Conservation (phyloP, 2,888 invertebrate species). For the Helicoverpa assulta region DNA sequence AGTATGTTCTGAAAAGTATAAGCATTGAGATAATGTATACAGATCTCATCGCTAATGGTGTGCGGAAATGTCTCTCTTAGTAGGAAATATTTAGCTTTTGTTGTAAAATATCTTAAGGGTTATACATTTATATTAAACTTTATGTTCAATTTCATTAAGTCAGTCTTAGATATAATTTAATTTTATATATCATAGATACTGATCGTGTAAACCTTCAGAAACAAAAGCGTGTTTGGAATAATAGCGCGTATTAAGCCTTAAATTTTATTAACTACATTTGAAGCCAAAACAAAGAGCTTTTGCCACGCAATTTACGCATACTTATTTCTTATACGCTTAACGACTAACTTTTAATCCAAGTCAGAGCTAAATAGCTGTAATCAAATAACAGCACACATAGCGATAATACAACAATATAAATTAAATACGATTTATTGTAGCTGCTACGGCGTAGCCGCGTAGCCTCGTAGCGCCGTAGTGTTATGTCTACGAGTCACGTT, state of each 20-base stretch:
- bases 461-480: conserved; percentile 64
- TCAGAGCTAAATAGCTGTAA: conserved; percentile 46
- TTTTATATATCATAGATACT: conserved; percentile 2
- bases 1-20: conserved; percentile 19
- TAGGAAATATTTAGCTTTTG: conserved; percentile 28
- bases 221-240: conserved; percentile 8
- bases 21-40: conserved; percentile 42
- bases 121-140: conserved; percentile 3
- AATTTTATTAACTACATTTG: conserved; percentile 4
- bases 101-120: not conserved
- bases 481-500: conserved; percentile 69
- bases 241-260: conserved; percentile 10
- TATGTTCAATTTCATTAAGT: not conserved
- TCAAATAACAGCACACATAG: conserved; percentile 54
- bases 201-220: not conserved
- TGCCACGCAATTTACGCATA: conserved; percentile 42
- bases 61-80: conserved; percentile 27
- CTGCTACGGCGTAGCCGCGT: conserved; percentile 64
- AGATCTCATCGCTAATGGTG: conserved; percentile 45
- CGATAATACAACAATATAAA: conserved; percentile 52
- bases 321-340: conserved; percentile 23
- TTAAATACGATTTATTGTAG: conserved; percentile 73
- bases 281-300: conserved; percentile 24
- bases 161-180: not conserved
- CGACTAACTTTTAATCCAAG: conserved; percentile 26